phyloP scores from a whole-genome alignment of 2,888 invertebrate species.

The Aleiodes alternator region DNA sequence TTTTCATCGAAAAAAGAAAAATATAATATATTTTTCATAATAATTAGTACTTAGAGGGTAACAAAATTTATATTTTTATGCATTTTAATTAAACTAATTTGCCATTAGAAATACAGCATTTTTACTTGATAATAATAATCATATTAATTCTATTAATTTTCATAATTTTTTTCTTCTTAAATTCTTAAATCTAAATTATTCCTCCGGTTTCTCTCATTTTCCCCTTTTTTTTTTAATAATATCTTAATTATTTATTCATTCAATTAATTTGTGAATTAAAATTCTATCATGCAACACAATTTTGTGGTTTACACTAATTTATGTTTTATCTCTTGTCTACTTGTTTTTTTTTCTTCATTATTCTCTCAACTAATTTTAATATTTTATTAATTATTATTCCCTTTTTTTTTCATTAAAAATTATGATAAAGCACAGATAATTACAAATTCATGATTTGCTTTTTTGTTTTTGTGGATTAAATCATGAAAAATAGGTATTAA shows the following conservation, averaged over 20 bases:
- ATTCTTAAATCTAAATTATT: slow-evolving; percentile 9
- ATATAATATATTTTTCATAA: slow-evolving; percentile 5
- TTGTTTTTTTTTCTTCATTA: not conserved
- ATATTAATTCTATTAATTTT: slow-evolving; percentile 7
- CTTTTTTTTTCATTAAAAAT: slow-evolving; percentile 46
- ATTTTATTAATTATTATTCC: slow-evolving; percentile 43
- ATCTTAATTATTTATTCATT: slow-evolving; percentile 28
- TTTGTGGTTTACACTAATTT: slow-evolving; percentile 32
- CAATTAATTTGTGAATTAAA: slow-evolving; percentile 46
- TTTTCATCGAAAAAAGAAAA: slow-evolving; percentile 43
- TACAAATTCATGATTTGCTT: slow-evolving; percentile 59
- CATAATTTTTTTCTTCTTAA: not conserved
- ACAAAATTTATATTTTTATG: slow-evolving; percentile 24
- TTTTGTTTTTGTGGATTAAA: slow-evolving; percentile 41
- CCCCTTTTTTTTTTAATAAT: slow-evolving; percentile 25
- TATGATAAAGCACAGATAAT: slow-evolving; percentile 66
- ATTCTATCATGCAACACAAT: slow-evolving; percentile 55
- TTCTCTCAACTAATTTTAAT: slow-evolving; percentile 33
- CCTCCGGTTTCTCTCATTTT: slow-evolving; percentile 34
- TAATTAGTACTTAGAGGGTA: slow-evolving; percentile 27
- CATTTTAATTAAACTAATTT: slow-evolving; percentile 25
- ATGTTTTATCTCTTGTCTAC: not conserved
- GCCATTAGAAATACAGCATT: slow-evolving; percentile 18
- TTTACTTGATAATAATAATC: slow-evolving; percentile 1
- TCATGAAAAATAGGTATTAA: slow-evolving; percentile 42